Base-by-base conservation (phyloP, 2,113 vertebrate species). In the Isurus oxyrinchus region DNA sequence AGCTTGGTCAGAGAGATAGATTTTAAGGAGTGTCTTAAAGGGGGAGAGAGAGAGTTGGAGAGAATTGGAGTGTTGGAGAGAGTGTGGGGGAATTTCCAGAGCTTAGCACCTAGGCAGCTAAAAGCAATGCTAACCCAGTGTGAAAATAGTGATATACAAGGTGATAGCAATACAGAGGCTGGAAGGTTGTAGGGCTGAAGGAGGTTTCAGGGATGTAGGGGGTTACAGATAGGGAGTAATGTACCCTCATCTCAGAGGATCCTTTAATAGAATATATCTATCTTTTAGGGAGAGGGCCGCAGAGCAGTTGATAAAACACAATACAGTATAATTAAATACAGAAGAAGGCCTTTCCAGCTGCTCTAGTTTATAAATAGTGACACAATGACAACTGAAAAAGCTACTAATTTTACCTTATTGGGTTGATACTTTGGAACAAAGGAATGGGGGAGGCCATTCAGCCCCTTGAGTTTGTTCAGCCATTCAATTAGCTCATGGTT, bases 371-470 rank as follows among this genome's bases (percentile, higher is more conserved):
- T 55, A 72, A 72, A 72, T 16, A 95, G 25, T 13, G 63, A 49
- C 8, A 5, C 27, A 53, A 16, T 19, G 49, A 49, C 61, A 44
- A 49, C 55, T 49, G 63, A 95, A 69, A 67, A 49, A 25, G 7
- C 61, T 4, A 95, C 63, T 25, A 23, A 49, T 44, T 67, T 95
- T 95, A n/a, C 23, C 40, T 53, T 5, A 87, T 87, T 40, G 53
- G 84, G n/a, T 35, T 61, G 57, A 53, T 25, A 31, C 40, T 31
- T 49, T 95, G 66, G 88, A 91, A 91, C 31, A 61, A n/a, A 61
- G 90, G 35, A 94, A 94, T 35, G 55, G 57, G 61, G 59, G 61
- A 63, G 35, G 90, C 90, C 90, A 93, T 93, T 93, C 59, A 61
- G 59, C 19, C 16, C 57, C n/a, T 44, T 13, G n/a, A 61, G 31